These are phyloP conservation scores for Lepidocyrtinus sp. DNA, from an alignment of 2,888 invertebrate species.

Conservation along the genomic window DNA sequence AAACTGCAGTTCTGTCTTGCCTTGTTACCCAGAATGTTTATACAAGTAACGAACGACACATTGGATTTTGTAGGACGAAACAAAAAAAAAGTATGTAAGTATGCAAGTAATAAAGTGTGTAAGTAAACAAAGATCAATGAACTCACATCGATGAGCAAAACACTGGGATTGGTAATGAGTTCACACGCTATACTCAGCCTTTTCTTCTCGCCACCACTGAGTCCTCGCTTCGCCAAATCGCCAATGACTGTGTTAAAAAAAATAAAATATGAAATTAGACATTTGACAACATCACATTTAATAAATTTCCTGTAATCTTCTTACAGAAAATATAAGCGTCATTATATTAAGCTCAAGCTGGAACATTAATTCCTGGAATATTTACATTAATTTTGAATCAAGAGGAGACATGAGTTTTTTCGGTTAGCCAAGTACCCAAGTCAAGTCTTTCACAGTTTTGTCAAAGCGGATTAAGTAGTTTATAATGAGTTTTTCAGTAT, in stretches of 20 bases:
- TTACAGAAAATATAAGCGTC: background rate
- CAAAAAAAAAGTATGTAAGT: constrained; percentile 15
- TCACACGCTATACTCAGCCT: constrained; percentile 88
- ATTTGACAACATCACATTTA: no score
- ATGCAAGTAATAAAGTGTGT: background rate
- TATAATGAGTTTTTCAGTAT: no score
- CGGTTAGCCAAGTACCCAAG: no score
- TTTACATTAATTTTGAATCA: no score
- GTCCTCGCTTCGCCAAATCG: constrained; percentile 81
- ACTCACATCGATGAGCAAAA: constrained; percentile 84
- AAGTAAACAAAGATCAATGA: constrained; percentile 45
- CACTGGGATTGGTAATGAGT: constrained; percentile 83
- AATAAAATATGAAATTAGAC: background rate
- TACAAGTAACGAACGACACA: background rate
- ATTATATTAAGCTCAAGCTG: background rate
- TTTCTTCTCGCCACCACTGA: constrained; percentile 89
- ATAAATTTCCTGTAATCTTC: background rate
- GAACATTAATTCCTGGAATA: no score
- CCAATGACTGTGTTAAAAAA: constrained; percentile 77
- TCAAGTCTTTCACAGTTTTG: no score
- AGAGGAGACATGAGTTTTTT: no score
- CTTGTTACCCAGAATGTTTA: no score
- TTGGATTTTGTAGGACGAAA: background rate
- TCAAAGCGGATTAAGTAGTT: no score
- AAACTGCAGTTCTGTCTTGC: no score